Percentiles rank a stretch among this genome's conserved stretches.
Conservation (phyloP, 30 jellyfish, hydroid and myxozoan species). For the Morbakka virulenta region DNA sequence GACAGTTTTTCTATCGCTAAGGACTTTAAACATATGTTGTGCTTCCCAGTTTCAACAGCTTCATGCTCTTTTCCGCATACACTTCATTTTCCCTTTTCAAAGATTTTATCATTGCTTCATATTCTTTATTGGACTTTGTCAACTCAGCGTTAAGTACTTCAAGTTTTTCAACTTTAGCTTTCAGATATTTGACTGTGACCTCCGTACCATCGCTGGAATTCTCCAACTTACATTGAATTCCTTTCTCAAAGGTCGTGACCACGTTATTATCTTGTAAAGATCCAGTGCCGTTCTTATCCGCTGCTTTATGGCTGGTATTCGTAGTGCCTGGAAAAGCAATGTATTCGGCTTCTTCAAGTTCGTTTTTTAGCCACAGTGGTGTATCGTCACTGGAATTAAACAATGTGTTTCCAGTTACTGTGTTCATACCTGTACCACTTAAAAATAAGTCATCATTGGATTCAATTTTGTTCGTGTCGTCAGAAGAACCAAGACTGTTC, state of each 20-base stretch:
- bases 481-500: neutral
- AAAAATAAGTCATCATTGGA: neutral
- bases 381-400: conserved; percentile 10
- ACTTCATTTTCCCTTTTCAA: conserved; percentile 53
- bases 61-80: conserved; percentile 44
- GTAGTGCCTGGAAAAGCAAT: conserved; percentile 53
- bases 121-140: conserved; percentile 33
- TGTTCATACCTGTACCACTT: neutral
- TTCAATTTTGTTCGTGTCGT: neutral
- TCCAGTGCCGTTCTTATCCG: neutral
- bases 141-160: conserved; percentile 42
- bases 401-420: neutral
- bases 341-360: conserved; percentile 59
- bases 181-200: neutral
- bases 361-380: conserved; percentile 83
- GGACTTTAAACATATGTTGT: too few relatives aligned
- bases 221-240: neutral
- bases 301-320: too few relatives aligned
- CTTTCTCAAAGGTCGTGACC: neutral
- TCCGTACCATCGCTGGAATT: neutral
- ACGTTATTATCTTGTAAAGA: neutral
- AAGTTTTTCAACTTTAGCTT: conserved; percentile 32
- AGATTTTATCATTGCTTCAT: conserved; percentile 49
- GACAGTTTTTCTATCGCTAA: too few relatives aligned
- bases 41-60: too few relatives aligned